Percentiles rank a stretch among this genome's conserved stretches.
Evolutionary conservation across 53 echinoderm and acorn worm genomes (phyloP).

Genomic region (Pentamera pediparva): DNA sequence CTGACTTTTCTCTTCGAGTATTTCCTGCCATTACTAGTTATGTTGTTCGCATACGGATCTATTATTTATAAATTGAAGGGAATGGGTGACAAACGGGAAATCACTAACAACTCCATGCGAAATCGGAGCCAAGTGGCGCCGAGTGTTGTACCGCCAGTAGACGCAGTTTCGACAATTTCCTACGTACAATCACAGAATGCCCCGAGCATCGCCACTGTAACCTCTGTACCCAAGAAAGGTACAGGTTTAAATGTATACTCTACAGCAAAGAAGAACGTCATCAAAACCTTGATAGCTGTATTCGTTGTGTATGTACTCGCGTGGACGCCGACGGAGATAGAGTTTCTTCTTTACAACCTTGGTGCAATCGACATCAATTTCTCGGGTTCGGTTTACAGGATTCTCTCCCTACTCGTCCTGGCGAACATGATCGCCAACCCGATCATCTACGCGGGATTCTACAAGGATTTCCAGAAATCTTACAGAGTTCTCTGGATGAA

Average conservation of each 20-base stretch:
- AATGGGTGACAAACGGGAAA: constrained; percentile 14
- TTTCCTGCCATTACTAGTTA: constrained; percentile 6
- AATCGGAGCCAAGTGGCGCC: not conserved
- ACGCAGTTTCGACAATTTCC: not conserved
- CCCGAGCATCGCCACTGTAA: not conserved
- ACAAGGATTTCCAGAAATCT: constrained; percentile 10
- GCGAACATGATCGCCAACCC: constrained; percentile 24
- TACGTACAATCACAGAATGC: not conserved
- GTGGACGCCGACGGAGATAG: constrained; percentile 41
- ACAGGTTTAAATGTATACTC: not conserved
- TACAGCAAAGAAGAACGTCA: constrained; percentile 39
- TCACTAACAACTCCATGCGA: no score
- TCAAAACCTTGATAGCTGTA: constrained; percentile 34
- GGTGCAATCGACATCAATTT: constrained; percentile 16
- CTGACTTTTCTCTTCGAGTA: constrained; percentile 12
- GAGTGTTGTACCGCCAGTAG: not conserved
- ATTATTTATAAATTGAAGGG: constrained; percentile 16
- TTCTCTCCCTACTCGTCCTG: not conserved
- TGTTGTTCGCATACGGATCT: not conserved
- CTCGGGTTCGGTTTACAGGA: not conserved
- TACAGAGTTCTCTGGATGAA: not conserved
- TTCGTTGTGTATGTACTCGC: constrained; percentile 26
- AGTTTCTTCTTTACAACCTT: constrained; percentile 33
- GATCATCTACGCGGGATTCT: constrained; percentile 4
- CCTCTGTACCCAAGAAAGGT: not conserved